Evolutionary conservation across 2,888 invertebrate species (phyloP).

Genomic region (Plagodis dolabraria): DNA sequence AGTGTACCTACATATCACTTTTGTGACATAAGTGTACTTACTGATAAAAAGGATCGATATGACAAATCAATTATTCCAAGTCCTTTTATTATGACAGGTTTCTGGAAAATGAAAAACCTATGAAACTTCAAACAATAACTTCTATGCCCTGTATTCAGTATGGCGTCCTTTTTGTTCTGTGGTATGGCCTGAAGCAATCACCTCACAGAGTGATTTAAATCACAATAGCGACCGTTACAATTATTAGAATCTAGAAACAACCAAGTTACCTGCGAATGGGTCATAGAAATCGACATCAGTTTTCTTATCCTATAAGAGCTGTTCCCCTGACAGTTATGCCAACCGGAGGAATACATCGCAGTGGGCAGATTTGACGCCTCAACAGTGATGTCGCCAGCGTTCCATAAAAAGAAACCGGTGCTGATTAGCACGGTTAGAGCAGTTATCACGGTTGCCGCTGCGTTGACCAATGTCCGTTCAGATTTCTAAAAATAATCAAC

Average conservation of each 20-base stretch:
- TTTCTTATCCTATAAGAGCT: conserved; percentile 41
- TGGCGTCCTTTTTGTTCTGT: too few relatives aligned
- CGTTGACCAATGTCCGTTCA: conserved; percentile 46
- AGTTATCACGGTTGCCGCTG: conserved; percentile 33
- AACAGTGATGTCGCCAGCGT: conserved; percentile 56
- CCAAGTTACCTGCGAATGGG: conserved; percentile 47
- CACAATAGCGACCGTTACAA: too few relatives aligned
- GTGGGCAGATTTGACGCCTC: conserved; percentile 52
- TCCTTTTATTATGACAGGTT: conserved; percentile 50
- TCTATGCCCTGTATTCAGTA: too few relatives aligned
- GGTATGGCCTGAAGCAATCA: too few relatives aligned
- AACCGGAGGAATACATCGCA: conserved; percentile 57
- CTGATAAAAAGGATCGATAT: conserved; percentile 49
- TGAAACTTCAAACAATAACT: too few relatives aligned
- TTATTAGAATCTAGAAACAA: neutral
- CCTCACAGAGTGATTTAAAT: too few relatives aligned
- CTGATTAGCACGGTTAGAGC: conserved; percentile 40
- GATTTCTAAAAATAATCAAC: conserved; percentile 39
- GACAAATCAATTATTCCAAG: conserved; percentile 48
- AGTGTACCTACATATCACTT: too few relatives aligned
- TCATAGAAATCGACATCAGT: conserved; percentile 44
- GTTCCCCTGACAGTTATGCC: conserved; percentile 46
- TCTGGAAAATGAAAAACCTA: conserved; percentile 37
- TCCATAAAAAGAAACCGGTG: conserved; percentile 56
- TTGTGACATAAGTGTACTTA: conserved; percentile 16